Percentiles rank a stretch among this genome's conserved stretches.
Conservation (phyloP, 2,113 vertebrate genomes). For the Seriola rivoliana region DNA sequence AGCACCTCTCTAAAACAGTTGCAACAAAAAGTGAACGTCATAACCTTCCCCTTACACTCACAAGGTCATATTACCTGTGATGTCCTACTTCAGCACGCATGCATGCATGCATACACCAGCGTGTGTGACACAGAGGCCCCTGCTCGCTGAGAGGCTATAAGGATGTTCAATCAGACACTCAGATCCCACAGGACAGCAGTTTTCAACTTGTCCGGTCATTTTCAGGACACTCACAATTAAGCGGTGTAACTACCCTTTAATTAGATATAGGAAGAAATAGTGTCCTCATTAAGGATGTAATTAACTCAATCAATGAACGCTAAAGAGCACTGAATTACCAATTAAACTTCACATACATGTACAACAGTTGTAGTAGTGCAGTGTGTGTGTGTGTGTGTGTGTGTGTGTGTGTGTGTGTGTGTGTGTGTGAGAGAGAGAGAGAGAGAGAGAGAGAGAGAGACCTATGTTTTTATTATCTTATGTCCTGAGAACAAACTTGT, state of each 20-base stretch:
- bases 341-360: conserved; percentile 52
- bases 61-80: not conserved
- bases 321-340: conserved; percentile 47
- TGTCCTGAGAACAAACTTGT: not conserved
- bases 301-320: conserved; percentile 65
- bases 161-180: conserved; percentile 27
- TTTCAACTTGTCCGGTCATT: conserved; percentile 45
- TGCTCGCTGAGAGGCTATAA: conserved; percentile 2
- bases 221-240: conserved; percentile 65
- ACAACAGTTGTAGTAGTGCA: conserved; percentile 4
- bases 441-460: not conserved
- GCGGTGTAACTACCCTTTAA: conserved; percentile 68
- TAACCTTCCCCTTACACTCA: not conserved
- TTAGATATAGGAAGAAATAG: conserved; percentile 59
- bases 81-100: not conserved
- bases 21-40: too few species aligned
- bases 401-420: conserved; percentile 4
- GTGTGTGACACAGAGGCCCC: not conserved
- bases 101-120: not conserved
- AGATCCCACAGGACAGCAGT: conserved; percentile 49
- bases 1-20: too few species aligned
- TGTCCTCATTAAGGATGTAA: conserved; percentile 68
- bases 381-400: not conserved
- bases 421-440: not conserved
- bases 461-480: conserved; percentile 2